Percentiles rank a stretch among this genome's conserved stretches.
phyloP scores from a whole-genome alignment of 2,797 vertebrate genomes.

The Erithacus rubecula region DNA sequence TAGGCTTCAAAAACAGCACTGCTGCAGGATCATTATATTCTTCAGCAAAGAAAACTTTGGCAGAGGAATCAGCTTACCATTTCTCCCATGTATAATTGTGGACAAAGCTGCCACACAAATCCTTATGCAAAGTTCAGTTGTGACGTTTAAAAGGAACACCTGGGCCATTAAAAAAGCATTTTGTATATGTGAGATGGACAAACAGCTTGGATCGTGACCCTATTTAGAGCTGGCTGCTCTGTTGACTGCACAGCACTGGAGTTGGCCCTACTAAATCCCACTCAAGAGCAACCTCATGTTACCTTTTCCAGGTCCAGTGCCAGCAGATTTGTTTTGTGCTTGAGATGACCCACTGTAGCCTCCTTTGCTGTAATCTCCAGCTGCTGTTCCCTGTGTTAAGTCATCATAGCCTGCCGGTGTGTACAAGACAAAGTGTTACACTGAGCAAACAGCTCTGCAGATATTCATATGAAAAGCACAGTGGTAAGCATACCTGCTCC shows the following conservation, averaged over 20 bases:
- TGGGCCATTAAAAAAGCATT: neutral
- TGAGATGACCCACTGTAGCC: conserved; percentile 89
- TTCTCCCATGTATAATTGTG: neutral
- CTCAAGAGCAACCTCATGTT: conserved; percentile 49
- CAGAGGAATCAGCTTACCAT: neutral
- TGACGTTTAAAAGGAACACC: neutral
- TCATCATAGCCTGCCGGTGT: conserved; percentile 88
- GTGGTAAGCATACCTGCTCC: conserved; percentile 81
- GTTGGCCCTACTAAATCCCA: neutral
- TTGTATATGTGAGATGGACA: conserved; percentile 12
- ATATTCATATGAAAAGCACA: neutral
- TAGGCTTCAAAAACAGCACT: neutral
- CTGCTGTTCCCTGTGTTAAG: conserved; percentile 86
- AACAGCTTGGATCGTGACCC: neutral
- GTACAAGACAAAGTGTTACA: neutral
- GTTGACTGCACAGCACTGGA: neutral
- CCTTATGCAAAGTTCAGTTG: neutral
- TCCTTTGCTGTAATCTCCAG: conserved; percentile 91
- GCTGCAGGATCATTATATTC: neutral
- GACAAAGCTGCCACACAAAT: neutral
- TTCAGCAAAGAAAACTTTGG: neutral
- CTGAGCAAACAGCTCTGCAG: neutral
- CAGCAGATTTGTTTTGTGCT: conserved; percentile 90
- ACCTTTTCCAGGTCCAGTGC: conserved; percentile 92
- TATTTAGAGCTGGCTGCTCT: neutral